Conservation (phyloP, 1,140 invertebrate genomes). For the Nautilus pompilius region DNA sequence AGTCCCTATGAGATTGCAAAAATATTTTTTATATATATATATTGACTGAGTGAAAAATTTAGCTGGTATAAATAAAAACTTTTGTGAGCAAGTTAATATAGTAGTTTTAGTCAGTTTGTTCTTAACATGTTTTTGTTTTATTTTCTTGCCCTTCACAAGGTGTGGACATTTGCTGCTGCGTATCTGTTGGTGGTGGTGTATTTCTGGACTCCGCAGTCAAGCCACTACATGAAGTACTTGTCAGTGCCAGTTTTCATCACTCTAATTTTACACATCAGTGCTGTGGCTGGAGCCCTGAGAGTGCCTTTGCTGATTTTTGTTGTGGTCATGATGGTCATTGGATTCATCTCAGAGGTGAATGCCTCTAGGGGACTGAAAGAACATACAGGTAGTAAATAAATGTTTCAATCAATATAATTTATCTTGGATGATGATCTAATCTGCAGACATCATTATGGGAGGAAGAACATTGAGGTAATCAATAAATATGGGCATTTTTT, state of each 20-base stretch:
- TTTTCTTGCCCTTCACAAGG: constrained; percentile 18
- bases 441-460: too few relatives aligned
- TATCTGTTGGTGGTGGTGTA: constrained; percentile 46
- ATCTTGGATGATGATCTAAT: too few relatives aligned
- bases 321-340: constrained; percentile 52
- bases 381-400: too few relatives aligned
- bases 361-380: too few relatives aligned
- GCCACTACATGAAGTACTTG: constrained; percentile 30
- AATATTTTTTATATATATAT: too few relatives aligned
- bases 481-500: too few relatives aligned
- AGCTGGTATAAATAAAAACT: too few relatives aligned
- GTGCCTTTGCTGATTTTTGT: constrained; percentile 54
- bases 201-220: constrained; percentile 41
- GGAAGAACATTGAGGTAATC: too few relatives aligned
- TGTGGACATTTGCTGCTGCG: constrained; percentile 44
- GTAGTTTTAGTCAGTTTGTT: neutral
- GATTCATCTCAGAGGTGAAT: constrained; percentile 43
- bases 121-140: neutral
- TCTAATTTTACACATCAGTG: constrained; percentile 51
- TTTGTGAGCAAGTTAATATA: too few relatives aligned
- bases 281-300: constrained; percentile 54
- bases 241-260: constrained; percentile 52
- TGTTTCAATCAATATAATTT: too few relatives aligned
- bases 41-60: too few relatives aligned
- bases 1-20: too few relatives aligned